phyloP scores from a whole-genome alignment of 1,140 invertebrate genomes.

The Drosophila lacertosa region DNA sequence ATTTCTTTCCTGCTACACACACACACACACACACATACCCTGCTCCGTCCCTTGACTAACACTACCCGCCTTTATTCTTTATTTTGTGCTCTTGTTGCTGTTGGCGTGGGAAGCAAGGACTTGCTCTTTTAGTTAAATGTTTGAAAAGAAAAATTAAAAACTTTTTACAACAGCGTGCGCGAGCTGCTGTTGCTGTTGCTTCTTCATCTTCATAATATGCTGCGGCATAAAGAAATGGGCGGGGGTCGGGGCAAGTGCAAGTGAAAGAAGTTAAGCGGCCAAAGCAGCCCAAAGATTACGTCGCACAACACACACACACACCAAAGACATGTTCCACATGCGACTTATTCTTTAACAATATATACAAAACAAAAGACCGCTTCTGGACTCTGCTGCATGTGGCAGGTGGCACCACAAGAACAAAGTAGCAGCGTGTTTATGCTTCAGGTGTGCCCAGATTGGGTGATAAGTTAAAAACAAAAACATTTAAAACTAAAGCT shows the following conservation, averaged over 20 bases:
- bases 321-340: constrained; percentile 39
- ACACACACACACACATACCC: background rate
- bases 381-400: constrained; percentile 5
- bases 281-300: constrained; percentile 59
- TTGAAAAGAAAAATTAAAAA: constrained; percentile 82
- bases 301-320: constrained; percentile 37
- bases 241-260: constrained; percentile 57
- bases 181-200: constrained; percentile 30
- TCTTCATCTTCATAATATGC: constrained; percentile 53
- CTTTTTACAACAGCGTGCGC: constrained; percentile 76
- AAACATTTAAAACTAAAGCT: constrained; percentile 39
- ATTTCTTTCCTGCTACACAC: constrained; percentile 43
- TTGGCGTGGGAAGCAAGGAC: constrained; percentile 27
- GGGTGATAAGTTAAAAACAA: constrained; percentile 35
- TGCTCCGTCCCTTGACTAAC: no score
- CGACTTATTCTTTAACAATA: constrained; percentile 36
- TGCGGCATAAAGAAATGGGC: constrained; percentile 25
- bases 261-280: constrained; percentile 72
- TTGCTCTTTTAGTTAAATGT: constrained; percentile 81
- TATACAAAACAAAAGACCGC: constrained; percentile 7
- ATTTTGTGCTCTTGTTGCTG: constrained; percentile 4
- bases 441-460: constrained; percentile 8
- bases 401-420: constrained; percentile 9
- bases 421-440: constrained; percentile 6
- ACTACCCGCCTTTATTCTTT: background rate